phyloP scores from a whole-genome alignment of 2,113 vertebrate genomes.

The Cephalopterus ornatus region DNA sequence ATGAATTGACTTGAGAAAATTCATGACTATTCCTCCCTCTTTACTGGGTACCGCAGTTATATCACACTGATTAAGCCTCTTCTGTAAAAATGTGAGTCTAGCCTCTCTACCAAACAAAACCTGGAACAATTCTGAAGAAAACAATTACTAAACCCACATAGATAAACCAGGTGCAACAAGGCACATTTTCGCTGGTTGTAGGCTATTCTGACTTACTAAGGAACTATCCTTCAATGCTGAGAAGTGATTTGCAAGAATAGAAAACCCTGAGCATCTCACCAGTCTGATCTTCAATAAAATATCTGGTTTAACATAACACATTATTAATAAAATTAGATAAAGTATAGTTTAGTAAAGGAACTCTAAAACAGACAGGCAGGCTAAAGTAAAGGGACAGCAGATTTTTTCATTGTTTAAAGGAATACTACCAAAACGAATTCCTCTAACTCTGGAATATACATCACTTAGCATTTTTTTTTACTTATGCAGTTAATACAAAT shows the following conservation, averaged over 20 bases:
- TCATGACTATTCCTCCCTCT: neutral
- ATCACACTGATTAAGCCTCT: neutral
- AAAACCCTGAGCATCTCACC: neutral
- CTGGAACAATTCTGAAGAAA: neutral
- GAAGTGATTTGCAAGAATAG: neutral
- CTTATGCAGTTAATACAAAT: neutral
- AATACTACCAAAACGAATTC: neutral
- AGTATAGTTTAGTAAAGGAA: neutral
- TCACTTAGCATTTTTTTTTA: neutral
- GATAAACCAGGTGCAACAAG: neutral
- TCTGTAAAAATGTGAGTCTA: neutral
- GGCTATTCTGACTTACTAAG: neutral
- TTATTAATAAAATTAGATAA: neutral
- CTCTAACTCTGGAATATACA: neutral
- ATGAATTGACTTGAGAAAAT: neutral
- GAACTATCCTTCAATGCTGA: neutral
- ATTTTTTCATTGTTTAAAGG: neutral
- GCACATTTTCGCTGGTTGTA: neutral
- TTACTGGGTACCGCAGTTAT: neutral
- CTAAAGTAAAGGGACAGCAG: neutral
- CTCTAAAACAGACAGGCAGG: neutral
- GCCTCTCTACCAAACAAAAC: neutral
- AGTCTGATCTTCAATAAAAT: neutral
- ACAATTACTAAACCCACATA: neutral
- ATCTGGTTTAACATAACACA: neutral